These are phyloP conservation scores for Mormyrus iriodes DNA, from an alignment of 2,113 vertebrate genomes.

Conservation along the genomic window DNA sequence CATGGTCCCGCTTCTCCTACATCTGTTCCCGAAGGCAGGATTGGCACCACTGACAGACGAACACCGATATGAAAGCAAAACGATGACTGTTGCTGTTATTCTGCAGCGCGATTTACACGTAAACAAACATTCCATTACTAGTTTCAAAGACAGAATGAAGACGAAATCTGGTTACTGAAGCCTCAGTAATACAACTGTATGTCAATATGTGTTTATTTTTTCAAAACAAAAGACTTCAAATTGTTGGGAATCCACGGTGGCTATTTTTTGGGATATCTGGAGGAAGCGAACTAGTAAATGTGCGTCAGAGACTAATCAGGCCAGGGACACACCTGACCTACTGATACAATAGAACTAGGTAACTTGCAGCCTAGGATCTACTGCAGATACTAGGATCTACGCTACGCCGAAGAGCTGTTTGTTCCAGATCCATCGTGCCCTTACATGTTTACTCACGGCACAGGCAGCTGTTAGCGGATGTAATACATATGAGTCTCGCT, in stretches of 20 bases:
- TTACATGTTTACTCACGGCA: not conserved
- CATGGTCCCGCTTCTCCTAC: not conserved
- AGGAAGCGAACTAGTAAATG: not conserved
- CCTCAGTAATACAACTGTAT: not conserved
- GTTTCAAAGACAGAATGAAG: not conserved
- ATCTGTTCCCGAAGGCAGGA: not conserved
- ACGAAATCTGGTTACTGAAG: not conserved
- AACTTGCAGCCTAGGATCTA: not conserved
- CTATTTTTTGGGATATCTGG: not conserved
- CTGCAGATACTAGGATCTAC: not conserved
- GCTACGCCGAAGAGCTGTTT: not conserved
- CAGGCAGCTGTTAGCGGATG: constrained; percentile 1
- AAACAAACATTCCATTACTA: not conserved
- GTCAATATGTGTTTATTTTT: not conserved
- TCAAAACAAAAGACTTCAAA: not conserved
- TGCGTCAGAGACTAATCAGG: not conserved
- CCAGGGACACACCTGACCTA: not conserved
- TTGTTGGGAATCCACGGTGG: not conserved
- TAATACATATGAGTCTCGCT: not conserved
- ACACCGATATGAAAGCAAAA: not conserved
- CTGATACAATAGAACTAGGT: not conserved
- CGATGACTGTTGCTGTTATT: not conserved
- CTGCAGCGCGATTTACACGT: not conserved
- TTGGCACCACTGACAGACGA: not conserved
- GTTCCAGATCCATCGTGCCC: not conserved